A percentile compares a stretch with the other conserved stretches of the same genome.
phyloP scores from a whole-genome alignment of 92 coral and sea anemone species.

The Muricea muricata region DNA sequence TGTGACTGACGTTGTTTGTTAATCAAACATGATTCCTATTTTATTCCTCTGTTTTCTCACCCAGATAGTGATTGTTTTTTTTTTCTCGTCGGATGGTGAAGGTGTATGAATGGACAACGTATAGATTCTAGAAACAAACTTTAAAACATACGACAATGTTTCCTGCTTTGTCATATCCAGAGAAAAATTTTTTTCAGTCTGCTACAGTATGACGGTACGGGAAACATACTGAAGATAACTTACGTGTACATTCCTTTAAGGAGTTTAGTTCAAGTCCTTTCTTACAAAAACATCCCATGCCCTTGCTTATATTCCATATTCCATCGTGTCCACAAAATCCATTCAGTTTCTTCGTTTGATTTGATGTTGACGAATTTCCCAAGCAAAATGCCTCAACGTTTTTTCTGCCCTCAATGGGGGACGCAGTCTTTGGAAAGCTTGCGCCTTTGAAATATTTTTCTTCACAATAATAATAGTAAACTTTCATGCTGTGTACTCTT shows the following conservation, averaged over 20 bases:
- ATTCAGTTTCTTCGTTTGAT: neutral
- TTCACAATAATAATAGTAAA: slow-evolving; percentile 71
- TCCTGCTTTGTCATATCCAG: neutral
- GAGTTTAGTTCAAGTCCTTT: slow-evolving; percentile 66
- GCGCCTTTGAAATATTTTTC: slow-evolving; percentile 55
- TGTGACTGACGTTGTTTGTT: neutral
- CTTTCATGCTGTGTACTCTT: slow-evolving; percentile 40
- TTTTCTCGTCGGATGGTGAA: too few species aligned
- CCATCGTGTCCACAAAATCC: slow-evolving; percentile 79
- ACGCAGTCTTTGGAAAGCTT: slow-evolving; percentile 66
- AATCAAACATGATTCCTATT: too few species aligned
- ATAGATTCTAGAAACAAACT: too few species aligned
- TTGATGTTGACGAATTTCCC: slow-evolving; percentile 25
- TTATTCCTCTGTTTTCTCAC: too few species aligned
- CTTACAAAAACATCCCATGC: slow-evolving; percentile 70
- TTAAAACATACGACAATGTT: neutral
- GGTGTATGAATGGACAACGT: too few species aligned
- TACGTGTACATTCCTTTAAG: slow-evolving; percentile 8
- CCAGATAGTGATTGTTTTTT: too few species aligned
- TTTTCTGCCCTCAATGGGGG: slow-evolving; percentile 57
- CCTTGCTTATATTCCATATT: slow-evolving; percentile 65
- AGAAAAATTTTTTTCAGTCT: too few species aligned
- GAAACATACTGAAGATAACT: neutral
- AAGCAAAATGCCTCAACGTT: slow-evolving; percentile 71
- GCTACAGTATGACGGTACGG: too few species aligned